phyloP scores from a whole-genome alignment of 2,113 vertebrate genomes.

The Paraplagusia blochii region DNA sequence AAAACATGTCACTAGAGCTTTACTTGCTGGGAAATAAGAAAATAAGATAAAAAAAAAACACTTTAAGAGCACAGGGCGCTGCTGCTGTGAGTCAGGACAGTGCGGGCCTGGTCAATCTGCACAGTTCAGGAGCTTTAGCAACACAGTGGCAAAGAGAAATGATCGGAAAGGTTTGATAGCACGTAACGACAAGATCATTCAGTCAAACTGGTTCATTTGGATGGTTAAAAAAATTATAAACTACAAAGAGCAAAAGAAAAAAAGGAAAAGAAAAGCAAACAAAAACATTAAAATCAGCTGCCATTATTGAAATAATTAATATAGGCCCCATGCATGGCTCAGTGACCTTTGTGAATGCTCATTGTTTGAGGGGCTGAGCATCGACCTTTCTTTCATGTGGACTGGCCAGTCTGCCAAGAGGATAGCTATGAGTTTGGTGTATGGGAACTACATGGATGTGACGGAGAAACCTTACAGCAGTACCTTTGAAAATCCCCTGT shows the following conservation, averaged over 20 bases:
- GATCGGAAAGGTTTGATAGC: conserved; percentile 53
- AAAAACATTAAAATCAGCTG: conserved; percentile 74
- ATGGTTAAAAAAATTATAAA: conserved; percentile 48
- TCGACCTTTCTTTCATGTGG: conserved; percentile 46
- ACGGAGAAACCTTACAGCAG: conserved; percentile 60
- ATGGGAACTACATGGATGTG: conserved; percentile 55
- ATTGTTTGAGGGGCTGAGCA: conserved; percentile 36
- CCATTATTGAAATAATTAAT: conserved; percentile 77
- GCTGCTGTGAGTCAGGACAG: conserved; percentile 17
- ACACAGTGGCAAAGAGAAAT: conserved; percentile 53
- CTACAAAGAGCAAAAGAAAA: conserved; percentile 44
- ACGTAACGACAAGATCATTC: conserved; percentile 67
- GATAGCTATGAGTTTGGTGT: conserved; percentile 41
- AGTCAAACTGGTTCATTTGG: conserved; percentile 71
- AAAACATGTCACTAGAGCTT: conserved; percentile 47
- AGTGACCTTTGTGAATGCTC: conserved; percentile 52
- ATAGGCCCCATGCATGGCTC: conserved; percentile 61
- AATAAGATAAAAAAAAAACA: conserved; percentile 11
- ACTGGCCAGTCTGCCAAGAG: conserved; percentile 37
- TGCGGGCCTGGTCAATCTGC: conserved; percentile 18
- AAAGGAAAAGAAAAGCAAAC: conserved; percentile 38
- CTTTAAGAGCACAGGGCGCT: conserved; percentile 7
- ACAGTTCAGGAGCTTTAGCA: conserved; percentile 30
- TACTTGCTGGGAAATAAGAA: conserved; percentile 32
- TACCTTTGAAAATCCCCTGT: conserved; percentile 67